Evolutionary conservation across 2,113 vertebrate species (phyloP), one percentile per base, ranked within the genome.

Genomic region (Platysternon megacephalum): DNA sequence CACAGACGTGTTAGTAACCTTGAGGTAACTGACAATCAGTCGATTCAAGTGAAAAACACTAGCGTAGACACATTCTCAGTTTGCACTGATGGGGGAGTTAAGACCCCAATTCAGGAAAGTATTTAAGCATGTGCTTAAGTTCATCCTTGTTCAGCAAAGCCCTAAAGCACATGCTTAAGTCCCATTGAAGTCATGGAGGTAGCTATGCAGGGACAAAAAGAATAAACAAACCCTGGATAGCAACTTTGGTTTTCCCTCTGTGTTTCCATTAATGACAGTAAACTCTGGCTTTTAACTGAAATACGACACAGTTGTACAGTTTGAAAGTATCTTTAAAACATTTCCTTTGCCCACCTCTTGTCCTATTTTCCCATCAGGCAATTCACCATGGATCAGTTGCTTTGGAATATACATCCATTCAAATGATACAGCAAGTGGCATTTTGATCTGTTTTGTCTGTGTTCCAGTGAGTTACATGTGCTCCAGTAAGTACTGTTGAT

Each of bases 401-500:
- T 78, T 78, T 76, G 22, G 24, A 95, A 94, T 39, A 42, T 21
- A 17, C 72, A 92, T 46, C 78, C 61, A 9, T 80, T 51, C 0
- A 91, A 76, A 95, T 88, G 52, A 10, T 56, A 80, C 61, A 29
- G 49, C 68, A 94, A 95, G 46, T 6, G 85, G 24, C 68, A 85
- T 53, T 28, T 76, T 87, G 79, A 94, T 56, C 53, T 79, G 58
- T 19, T 84, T 76, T 76, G 76, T 48, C 58, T 82, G 11, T 83
- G 87, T 76, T 84, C 46, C 56, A 39, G 32, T 0, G 0, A 78
- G 4, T 9, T 74, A 6, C 24, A 78, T 0, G 0, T 46, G 14
- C 58, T 93, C 93, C 83, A 82, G 42, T 74, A 82, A 89, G 42
- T 8, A 11, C 1, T 51, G 8, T 29, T 42, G 52, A 0, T 0